phyloP scores from a whole-genome alignment of 1,140 invertebrate species.

The Diachasma alloeum region DNA sequence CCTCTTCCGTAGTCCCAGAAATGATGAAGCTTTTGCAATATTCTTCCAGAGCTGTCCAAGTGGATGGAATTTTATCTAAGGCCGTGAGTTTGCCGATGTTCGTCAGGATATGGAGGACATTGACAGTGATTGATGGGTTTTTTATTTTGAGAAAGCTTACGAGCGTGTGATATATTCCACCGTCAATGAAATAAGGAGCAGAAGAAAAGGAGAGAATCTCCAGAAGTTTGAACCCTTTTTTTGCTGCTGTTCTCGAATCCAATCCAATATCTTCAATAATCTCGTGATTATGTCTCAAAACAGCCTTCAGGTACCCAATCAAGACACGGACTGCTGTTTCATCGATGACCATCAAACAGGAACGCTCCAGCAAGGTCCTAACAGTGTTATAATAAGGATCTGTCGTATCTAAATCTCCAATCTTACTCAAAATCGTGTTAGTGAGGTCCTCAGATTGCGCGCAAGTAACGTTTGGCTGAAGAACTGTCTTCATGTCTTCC shows the following conservation, averaged over 20 bases:
- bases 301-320: background rate
- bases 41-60: background rate
- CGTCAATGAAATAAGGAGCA: background rate
- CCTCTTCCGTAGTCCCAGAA: background rate
- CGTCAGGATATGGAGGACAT: background rate
- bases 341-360: background rate
- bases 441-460: background rate
- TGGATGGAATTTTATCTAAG: background rate
- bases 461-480: background rate
- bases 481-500: background rate
- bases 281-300: background rate
- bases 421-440: background rate
- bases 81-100: background rate
- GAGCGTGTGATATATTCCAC: background rate
- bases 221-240: background rate
- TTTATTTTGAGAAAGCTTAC: background rate
- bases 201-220: background rate
- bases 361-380: background rate
- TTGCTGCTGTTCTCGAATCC: background rate
- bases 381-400: background rate
- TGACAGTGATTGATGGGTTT: background rate
- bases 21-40: background rate
- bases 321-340: background rate
- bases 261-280: background rate
- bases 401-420: background rate